Percentiles rank a stretch among this genome's conserved stretches.
Evolutionary conservation across 2,888 invertebrate genomes (phyloP).

Genomic region (Petrophora chlorosata): DNA sequence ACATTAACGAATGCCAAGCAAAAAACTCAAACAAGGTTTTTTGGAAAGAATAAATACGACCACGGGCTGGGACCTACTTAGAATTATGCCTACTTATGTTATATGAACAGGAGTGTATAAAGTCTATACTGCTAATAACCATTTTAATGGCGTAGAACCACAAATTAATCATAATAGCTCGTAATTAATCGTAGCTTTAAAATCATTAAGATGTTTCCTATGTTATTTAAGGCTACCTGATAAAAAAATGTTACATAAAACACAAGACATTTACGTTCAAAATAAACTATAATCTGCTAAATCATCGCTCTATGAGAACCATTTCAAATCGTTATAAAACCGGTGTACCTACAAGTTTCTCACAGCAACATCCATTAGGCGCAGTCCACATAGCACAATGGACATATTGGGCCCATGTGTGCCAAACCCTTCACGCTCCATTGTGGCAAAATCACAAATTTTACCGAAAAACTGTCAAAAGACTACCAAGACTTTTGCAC

Average conservation of each 20-base stretch:
- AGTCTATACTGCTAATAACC: too few species aligned
- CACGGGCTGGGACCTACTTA: too few species aligned
- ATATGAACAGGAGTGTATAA: too few species aligned
- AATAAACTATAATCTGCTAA: constrained; percentile 19
- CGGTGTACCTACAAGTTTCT: constrained; percentile 46
- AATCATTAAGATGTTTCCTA: too few species aligned
- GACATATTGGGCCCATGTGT: constrained; percentile 78
- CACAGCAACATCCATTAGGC: constrained; percentile 67
- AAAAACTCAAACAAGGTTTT: too few species aligned
- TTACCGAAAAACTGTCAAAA: constrained; percentile 67
- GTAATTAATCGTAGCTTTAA: too few species aligned
- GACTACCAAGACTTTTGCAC: constrained; percentile 76
- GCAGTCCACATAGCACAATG: constrained; percentile 63
- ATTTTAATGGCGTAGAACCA: too few species aligned
- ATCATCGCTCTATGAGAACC: constrained; percentile 39
- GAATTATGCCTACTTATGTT: too few species aligned
- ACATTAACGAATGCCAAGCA: too few species aligned
- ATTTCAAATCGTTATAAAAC: constrained; percentile 36
- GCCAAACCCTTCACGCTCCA: constrained; percentile 68
- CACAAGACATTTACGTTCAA: constrained; percentile 2
- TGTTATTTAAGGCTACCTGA: too few species aligned
- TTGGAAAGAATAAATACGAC: too few species aligned
- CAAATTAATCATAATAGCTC: too few species aligned
- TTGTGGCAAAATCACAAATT: constrained; percentile 65
- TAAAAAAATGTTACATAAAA: constrained; percentile 2